Evolutionary conservation across 2,113 vertebrate genomes (phyloP).

Genomic region (Halichoerus grypus): DNA sequence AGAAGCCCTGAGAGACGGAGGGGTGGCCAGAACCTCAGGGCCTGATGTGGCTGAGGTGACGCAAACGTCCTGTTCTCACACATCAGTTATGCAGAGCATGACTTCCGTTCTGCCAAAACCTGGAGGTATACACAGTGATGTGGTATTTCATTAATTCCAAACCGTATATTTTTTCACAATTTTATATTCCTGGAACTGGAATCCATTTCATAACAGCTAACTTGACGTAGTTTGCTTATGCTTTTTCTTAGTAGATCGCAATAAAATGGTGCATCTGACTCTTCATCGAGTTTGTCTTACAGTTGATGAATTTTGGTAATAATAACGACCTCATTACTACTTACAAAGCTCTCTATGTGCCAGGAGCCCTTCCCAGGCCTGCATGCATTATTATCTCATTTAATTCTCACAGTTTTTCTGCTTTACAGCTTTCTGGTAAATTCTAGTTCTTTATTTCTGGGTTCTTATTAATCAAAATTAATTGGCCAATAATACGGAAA

Average conservation of each 20-base stretch:
- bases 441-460: slow-evolving; percentile 8
- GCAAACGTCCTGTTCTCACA: background rate
- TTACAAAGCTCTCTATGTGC: background rate
- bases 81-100: background rate
- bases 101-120: background rate
- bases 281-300: background rate
- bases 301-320: background rate
- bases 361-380: background rate
- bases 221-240: background rate
- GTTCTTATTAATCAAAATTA: slow-evolving; percentile 48
- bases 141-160: background rate
- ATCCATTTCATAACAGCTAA: background rate
- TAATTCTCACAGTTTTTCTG: background rate
- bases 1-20: background rate
- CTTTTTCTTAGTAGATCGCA: background rate
- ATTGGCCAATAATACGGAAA: background rate
- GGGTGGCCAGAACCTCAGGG: background rate
- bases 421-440: background rate
- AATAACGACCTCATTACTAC: background rate
- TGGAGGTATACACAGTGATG: background rate
- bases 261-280: background rate
- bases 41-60: background rate
- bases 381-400: background rate
- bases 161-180: background rate
- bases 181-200: background rate